Evolutionary conservation across 2,113 vertebrate species (phyloP).

Genomic region (Gadus chalcogrammus): DNA sequence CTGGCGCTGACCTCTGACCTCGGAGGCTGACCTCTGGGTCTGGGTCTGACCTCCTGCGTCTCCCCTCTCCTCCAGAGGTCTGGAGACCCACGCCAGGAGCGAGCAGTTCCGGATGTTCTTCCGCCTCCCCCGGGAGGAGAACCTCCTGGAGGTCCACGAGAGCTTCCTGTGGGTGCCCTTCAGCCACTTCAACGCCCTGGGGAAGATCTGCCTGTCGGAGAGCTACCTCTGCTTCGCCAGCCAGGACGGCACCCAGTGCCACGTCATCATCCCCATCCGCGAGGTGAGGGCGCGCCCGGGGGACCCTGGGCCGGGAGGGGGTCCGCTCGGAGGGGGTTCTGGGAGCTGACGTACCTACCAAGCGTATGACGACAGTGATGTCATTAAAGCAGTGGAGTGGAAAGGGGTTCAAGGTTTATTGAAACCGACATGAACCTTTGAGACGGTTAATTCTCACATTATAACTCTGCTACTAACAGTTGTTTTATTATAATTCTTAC

Average conservation of each 20-base stretch:
- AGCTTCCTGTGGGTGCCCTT: constrained; percentile 94
- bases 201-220: constrained; percentile 94
- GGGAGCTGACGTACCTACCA: too few relatives aligned
- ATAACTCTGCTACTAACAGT: too few relatives aligned
- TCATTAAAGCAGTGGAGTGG: too few relatives aligned
- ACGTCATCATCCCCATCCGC: constrained; percentile 86
- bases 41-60: neutral
- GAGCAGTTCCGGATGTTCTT: constrained; percentile 90
- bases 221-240: constrained; percentile 94
- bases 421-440: too few relatives aligned
- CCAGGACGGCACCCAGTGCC: constrained; percentile 89
- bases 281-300: constrained; percentile 75
- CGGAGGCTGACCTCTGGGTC: too few relatives aligned
- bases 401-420: too few relatives aligned
- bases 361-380: too few relatives aligned
- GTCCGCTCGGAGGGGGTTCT: too few relatives aligned
- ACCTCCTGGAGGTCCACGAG: constrained; percentile 88
- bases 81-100: constrained; percentile 87
- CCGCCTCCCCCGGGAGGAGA: constrained; percentile 87
- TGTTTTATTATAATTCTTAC: too few relatives aligned
- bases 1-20: too few relatives aligned
- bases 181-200: constrained; percentile 83
- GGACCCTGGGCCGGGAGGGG: too few relatives aligned
- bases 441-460: too few relatives aligned
- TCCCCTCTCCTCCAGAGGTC: constrained; percentile 72